Conservation (phyloP, 2,888 invertebrate species). For the Cosmia trapezina region DNA sequence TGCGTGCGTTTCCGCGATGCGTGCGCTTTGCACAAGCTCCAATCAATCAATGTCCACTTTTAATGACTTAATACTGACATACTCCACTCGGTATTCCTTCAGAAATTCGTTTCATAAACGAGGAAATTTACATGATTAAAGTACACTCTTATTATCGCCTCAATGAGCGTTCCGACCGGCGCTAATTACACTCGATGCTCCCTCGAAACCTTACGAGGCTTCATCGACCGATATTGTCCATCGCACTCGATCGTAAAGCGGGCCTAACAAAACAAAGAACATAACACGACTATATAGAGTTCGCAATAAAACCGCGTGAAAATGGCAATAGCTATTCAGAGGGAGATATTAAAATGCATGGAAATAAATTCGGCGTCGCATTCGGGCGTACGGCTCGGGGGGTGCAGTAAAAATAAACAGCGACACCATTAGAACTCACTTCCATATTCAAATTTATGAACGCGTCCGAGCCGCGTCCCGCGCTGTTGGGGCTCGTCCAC, state of each 20-base stretch:
- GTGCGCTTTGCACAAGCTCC: constrained; percentile 81
- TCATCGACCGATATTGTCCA: constrained; percentile 84
- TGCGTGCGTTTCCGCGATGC: constrained; percentile 85
- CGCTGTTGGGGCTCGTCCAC: constrained; percentile 67
- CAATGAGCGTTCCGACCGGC: constrained; percentile 74
- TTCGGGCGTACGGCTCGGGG: constrained; percentile 90
- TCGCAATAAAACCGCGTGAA: constrained; percentile 89
- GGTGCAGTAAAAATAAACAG: constrained; percentile 91
- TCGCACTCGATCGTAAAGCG: constrained; percentile 82
- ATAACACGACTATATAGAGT: constrained; percentile 82
- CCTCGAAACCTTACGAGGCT: constrained; percentile 82
- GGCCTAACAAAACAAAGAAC: constrained; percentile 84
- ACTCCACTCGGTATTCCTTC: constrained; percentile 73
- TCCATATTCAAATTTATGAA: constrained; percentile 91
- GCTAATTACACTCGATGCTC: constrained; percentile 79
- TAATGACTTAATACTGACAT: constrained; percentile 89
- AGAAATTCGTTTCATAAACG: constrained; percentile 79
- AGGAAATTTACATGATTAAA: constrained; percentile 80
- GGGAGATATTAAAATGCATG: constrained; percentile 91
- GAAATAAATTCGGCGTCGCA: constrained; percentile 91
- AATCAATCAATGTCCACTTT: constrained; percentile 86
- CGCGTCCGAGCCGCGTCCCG: constrained; percentile 80
- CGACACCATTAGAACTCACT: constrained; percentile 91
- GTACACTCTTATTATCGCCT: constrained; percentile 78
- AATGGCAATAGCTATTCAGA: constrained; percentile 90